Evolutionary conservation across 1,140 invertebrate species (phyloP), one percentile per base, ranked within the genome.

Genomic region (Drosophila virilis): DNA sequence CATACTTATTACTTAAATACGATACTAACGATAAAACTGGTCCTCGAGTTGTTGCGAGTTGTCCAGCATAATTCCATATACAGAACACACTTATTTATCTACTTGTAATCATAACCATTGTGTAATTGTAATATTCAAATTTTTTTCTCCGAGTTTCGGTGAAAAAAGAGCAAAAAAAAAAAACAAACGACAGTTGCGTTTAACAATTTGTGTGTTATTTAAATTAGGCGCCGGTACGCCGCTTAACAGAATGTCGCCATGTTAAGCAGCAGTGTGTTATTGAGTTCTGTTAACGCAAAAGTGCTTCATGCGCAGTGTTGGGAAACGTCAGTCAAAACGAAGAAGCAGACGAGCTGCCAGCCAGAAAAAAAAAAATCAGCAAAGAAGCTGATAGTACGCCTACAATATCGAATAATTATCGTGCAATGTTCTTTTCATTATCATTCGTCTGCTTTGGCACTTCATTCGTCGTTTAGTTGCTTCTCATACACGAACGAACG

Each of bases 341-440:
- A 73, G 55, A 13, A 59, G 54, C 58, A 66, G 13, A 67, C 62
- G 64, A 33, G 12, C 46, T 60, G 48, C 17, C 61, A 71, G 45
- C 50, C 52, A 71, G 52, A 42, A 51, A 71, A 61, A 71, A 71
- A 22, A 17, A 17, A 17, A n/a, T n/a, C 37, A 45, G 52, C 32
- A 62, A 68, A 68, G 66, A 57, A 68, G 64, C 64, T 52, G 50
- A 69, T 62, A 46, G 66, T 74, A 74, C 71, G 51, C 71, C 72
- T 70, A 70, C 58, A 58, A 75, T 64, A 75, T 75, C 72, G 72
- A 75, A 75, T 75, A 75, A 70, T 71, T 75, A 75, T 75, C 72
- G 72, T 73, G 50, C 74, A 77, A 77, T 77, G 74, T 77, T 75
- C 72, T 77, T 73, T 73, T 67, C 37, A 66, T 77, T 67, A 67